Evolutionary conservation across 2,113 vertebrate genomes (phyloP).

Genomic region (Plectropomus leopardus): DNA sequence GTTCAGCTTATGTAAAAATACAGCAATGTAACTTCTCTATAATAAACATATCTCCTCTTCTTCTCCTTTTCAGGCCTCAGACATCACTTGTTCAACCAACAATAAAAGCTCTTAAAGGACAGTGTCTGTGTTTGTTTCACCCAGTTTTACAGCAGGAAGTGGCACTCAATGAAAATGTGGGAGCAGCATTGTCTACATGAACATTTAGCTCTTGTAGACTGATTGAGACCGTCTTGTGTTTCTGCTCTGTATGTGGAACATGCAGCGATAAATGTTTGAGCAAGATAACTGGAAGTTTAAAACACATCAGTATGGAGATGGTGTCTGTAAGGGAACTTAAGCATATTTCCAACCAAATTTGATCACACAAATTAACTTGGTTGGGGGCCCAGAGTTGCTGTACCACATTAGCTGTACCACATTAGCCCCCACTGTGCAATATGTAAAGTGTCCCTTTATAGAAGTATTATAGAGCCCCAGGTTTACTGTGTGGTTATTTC

Average conservation of each 20-base stretch:
- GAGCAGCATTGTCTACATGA: constrained; percentile 37
- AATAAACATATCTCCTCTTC: neutral
- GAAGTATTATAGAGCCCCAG: no score
- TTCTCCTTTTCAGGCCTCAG: constrained; percentile 28
- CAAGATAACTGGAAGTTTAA: neutral
- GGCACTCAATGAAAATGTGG: constrained; percentile 25
- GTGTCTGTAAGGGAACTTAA: neutral
- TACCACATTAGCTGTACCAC: no score
- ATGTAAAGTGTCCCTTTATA: no score
- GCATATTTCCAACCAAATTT: neutral
- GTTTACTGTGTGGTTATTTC: no score
- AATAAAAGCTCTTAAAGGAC: constrained; percentile 73
- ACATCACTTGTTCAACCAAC: constrained; percentile 27
- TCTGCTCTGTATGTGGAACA: neutral
- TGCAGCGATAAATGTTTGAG: neutral
- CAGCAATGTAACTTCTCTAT: neutral
- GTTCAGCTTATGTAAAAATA: constrained; percentile 1
- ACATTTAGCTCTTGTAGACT: constrained; percentile 9
- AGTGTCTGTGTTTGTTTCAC: constrained; percentile 42
- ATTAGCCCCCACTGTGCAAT: no score
- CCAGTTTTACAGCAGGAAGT: constrained; percentile 53
- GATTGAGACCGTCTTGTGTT: neutral
- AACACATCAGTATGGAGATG: neutral
- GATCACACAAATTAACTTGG: neutral
- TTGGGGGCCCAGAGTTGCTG: neutral